Base-by-base conservation (phyloP, 2,113 vertebrate species). In the Macaca mulatta region DNA sequence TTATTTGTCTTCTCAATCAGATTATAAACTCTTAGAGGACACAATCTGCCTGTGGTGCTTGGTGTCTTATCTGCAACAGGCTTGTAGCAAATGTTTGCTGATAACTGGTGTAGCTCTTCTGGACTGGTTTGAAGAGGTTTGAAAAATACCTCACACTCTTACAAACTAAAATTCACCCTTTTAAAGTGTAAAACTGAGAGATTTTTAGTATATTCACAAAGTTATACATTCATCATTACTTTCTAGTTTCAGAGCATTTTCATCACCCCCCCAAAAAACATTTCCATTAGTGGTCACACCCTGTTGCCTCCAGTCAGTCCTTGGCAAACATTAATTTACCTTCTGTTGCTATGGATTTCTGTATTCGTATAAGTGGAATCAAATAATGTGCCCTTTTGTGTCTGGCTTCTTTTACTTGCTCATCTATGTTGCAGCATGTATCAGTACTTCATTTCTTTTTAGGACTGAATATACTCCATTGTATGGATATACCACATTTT, bases 361-460 rank as follows among this genome's bases (percentile, higher is more conserved):
- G 64, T 64, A 55, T 64, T 92, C 35, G 52, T 55, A 2, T 88
- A 82, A 85, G 40, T 87, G 35, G 43, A 59, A 89, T 87, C 32
- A n/a, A 86, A 89, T 23, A 87, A 2, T 82, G 59, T 95, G 72
- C 30, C 23, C 18, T 78, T 85, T 86, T 78, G 18, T 90, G 43
- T 88, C 32, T 78, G 23, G 3, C 52, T 86, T 93, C 70, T 96
- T 85, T 95, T 17, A 87, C 7, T 93, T 93, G 50, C 3, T 90
- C 43, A 81, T 95, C 30, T 5, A 40, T 87, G 20, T 87, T 90
- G 9, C 74, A 91, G 69, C 75, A 59, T 86, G 32, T 89, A 12
- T 91, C 27, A 93, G 11, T 59, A 38, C 10, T 89, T 55, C 67
- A 94, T 93, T 96, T 30, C 16, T 96, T 96, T 94, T 95, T 59